Base-by-base conservation (phyloP, 2,797 vertebrate genomes). In the Manis crassicaudata region DNA sequence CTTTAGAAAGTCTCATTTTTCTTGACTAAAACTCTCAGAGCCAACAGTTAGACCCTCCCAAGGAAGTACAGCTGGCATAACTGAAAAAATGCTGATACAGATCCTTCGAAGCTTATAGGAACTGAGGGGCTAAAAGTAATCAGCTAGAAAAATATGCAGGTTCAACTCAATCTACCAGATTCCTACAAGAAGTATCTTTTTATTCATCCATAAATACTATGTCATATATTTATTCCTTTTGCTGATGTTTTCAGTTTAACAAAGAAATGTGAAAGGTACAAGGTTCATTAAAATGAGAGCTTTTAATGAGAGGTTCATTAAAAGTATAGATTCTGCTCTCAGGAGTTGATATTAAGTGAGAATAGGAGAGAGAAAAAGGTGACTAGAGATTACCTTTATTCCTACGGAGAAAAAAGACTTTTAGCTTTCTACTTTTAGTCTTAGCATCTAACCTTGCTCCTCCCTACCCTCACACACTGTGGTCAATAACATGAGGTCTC, bases 101-200 rank as follows among this genome's bases (percentile, higher is more conserved):
- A 37, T 6, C 35, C 40, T 94, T 94, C 62, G 12, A 6, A 93
- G 3, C 3, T 72, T 93, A 73, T 79, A 70, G 46, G 50, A 92
- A 90, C 21, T 58, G 43, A 84, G 58, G 68, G 37, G 52, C 63
- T 80, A 77, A 95, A 92, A 96, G 80, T 35, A 95, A 54, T 27
- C 23, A 86, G 11, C 5, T 43, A 46, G 20, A 65, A 82, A 91
- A 92, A 80, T 88, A 82, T 29, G 37, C 46, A 90, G 25, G 56
- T 60, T 95, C 91, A 92, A 54, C 2, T 11, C 63, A 9, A 1
- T 40, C 52, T 88, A 90, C n/a, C 58, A 75, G 27, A 92, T 81
- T 88, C 35, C 29, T 75, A 4, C 6, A 89, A 92, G 46, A 97
- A 92, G 40, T 3, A 83, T 17, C n/a, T 88, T 65, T 80, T 13